Conservation (phyloP, 2,888 invertebrate genomes). For the Aelia acuminata region DNA sequence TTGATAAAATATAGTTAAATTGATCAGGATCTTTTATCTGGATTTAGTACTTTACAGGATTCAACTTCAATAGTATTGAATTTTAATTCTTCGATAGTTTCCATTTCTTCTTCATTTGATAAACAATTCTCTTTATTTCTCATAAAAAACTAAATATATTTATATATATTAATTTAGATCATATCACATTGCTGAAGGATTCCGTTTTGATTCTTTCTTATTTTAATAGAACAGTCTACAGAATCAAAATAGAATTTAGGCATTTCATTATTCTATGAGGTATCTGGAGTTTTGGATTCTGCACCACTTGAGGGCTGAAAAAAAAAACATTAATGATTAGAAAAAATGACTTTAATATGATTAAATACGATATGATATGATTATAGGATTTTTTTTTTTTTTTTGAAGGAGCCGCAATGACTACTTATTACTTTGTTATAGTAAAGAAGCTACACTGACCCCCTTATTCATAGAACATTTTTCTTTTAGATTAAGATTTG, state of each 20-base stretch:
- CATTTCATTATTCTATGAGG: background rate
- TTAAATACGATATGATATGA: too few species aligned
- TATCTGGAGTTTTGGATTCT: background rate
- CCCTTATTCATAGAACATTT: too few species aligned
- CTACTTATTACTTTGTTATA: too few species aligned
- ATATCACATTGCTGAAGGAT: background rate
- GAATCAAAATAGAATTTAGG: background rate
- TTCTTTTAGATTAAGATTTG: too few species aligned
- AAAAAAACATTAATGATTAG: background rate
- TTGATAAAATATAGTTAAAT: background rate
- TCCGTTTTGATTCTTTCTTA: background rate
- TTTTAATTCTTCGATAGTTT: background rate
- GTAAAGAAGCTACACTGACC: too few species aligned
- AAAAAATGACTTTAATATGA: too few species aligned
- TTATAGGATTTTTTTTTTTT: too few species aligned
- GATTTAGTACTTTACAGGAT: background rate
- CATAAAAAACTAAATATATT: background rate
- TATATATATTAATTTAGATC: background rate
- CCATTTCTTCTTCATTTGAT: constrained; percentile 1
- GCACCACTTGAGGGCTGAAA: background rate
- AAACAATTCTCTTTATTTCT: background rate
- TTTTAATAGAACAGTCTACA: background rate
- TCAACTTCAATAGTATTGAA: background rate
- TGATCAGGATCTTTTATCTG: background rate
- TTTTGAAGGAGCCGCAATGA: too few species aligned